Base-by-base conservation (phyloP, 2,888 invertebrate genomes). In the Leuctra nigra region DNA sequence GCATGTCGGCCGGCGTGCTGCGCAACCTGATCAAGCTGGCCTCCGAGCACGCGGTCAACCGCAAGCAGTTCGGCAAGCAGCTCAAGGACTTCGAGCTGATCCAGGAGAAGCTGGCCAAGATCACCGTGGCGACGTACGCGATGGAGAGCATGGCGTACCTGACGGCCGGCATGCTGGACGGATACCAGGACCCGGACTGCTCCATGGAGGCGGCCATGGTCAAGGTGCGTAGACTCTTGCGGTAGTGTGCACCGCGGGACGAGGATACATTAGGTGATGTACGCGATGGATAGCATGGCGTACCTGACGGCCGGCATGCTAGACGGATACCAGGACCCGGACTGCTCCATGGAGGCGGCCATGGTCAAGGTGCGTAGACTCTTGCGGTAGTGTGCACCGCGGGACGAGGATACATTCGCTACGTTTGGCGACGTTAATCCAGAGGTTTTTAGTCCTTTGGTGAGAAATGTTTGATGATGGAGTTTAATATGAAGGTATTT, bases 121-220 rank as follows among this genome's bases (percentile, higher is more conserved):
- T 77, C 57, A 70, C 77, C 2, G 68, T 72, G 1, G 68, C 75
- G 0, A 72, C 80, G 1, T 97, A 95, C 67, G 87, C 86, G 0
- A 83, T 90, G 70, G 96, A 97, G 72, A 91, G 93, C 65, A 83
- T 89, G 67, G 78, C 88, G 2, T 97, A 91, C 69, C 75, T 91
- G 64, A 90, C 91, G 0, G 82, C 91, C 0, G 90, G 89, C 0
- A 71, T 91, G 6, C 66, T 87, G 22, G 96, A 96, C 67, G 78
- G 77, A 0, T 89, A 86, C 62, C 72, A 82, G 25, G 75, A 83
- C n/a, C 87, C 89, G 54, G 93, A 96, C 67, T 79, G 83, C 33
- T 79, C 83, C 4, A 58, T 92, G 25, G 95, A 96, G 70, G 77
- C 84, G 41, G 85, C 89, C 4, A 84, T 92, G 68, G 83, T 87